Conservation (phyloP, 2,888 invertebrate genomes). For the Philonicus albiceps region DNA sequence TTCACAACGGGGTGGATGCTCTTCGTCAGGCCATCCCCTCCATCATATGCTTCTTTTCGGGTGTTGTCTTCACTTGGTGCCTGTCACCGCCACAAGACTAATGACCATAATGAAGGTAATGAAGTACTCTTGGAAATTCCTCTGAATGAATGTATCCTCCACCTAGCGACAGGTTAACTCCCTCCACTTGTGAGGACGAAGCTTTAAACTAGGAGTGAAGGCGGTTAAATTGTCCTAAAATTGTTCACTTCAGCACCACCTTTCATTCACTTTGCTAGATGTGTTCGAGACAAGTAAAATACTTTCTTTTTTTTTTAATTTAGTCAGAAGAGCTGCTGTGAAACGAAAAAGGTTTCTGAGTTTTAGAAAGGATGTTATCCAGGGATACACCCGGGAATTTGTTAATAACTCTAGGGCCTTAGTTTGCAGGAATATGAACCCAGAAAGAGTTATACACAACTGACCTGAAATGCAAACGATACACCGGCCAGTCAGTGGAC, state of each 20-base stretch:
- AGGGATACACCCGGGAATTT: not conserved
- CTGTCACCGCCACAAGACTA: not conserved
- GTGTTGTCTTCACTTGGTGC: not conserved
- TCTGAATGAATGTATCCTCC: not conserved
- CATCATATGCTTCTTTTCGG: not conserved
- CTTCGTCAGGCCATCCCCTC: conserved; percentile 39
- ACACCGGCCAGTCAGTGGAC: not conserved
- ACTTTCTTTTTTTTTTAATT: not conserved
- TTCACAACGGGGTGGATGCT: conserved; percentile 8
- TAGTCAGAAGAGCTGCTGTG: not conserved
- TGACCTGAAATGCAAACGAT: not conserved
- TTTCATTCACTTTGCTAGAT: not conserved
- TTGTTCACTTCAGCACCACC: not conserved
- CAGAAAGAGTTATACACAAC: not conserved
- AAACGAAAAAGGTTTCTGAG: not conserved
- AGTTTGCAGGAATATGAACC: not conserved
- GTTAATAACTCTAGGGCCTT: not conserved
- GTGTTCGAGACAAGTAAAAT: not conserved
- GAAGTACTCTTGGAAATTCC: not conserved
- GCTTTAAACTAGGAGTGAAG: not conserved
- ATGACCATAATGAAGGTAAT: not conserved
- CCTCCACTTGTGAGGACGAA: not conserved
- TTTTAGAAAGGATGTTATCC: not conserved
- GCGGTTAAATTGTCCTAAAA: not conserved
- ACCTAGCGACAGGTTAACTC: not conserved